These are phyloP conservation scores for Cheirogaleus major DNA, from an alignment of 2,797 vertebrate genomes.

Conservation along the genomic window DNA sequence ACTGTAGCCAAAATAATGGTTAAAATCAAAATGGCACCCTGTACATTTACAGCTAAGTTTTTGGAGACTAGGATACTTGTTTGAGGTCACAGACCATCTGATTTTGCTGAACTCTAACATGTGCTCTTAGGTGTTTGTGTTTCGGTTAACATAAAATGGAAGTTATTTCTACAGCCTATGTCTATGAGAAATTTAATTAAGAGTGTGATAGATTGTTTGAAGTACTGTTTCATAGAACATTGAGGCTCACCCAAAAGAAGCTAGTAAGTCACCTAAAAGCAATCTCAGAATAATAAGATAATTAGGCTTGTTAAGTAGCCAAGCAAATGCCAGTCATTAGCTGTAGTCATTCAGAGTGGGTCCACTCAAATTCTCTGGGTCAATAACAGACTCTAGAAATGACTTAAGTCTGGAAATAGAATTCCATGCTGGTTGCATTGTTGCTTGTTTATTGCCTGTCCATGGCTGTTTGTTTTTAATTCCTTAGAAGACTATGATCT, in stretches of 20 bases:
- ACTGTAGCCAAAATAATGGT: background rate
- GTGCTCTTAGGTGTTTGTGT: background rate
- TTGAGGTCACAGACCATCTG: background rate
- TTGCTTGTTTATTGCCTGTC: background rate
- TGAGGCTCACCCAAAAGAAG: background rate
- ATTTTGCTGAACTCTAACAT: conserved; percentile 12
- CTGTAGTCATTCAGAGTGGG: background rate
- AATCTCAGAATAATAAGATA: background rate
- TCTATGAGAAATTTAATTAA: conserved; percentile 39
- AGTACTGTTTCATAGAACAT: background rate
- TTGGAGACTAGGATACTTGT: background rate
- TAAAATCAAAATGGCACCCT: background rate
- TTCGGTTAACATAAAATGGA: background rate
- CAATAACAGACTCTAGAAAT: conserved; percentile 16
- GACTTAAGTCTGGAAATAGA: background rate
- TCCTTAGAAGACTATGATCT: conserved; percentile 2
- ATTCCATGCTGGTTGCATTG: background rate
- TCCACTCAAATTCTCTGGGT: conserved; percentile 25
- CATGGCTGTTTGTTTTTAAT: background rate
- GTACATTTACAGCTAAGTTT: background rate
- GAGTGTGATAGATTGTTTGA: background rate
- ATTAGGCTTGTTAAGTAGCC: conserved; percentile 18
- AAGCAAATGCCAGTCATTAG: background rate
- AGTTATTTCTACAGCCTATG: background rate
- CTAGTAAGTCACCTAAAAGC: background rate